Conservation (phyloP, 2,113 vertebrate genomes). For the Elaphurus davidianus region DNA sequence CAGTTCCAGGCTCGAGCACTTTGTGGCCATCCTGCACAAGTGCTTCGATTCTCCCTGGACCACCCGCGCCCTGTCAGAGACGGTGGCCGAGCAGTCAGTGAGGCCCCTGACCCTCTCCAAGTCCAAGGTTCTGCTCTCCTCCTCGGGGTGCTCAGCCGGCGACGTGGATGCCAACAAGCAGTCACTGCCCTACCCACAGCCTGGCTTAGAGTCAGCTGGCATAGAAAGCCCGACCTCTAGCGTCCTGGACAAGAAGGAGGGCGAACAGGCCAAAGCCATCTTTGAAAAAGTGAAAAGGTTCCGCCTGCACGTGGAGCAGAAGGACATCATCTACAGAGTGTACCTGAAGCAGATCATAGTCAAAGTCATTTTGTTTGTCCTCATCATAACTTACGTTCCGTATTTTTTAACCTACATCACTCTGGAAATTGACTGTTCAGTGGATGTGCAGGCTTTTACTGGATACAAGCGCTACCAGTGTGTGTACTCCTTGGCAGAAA, state of each 20-base stretch:
- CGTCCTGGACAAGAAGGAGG: constrained; percentile 90
- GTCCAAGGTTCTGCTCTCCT: constrained; percentile 76
- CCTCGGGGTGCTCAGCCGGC: constrained; percentile 76
- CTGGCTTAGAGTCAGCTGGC: constrained; percentile 81
- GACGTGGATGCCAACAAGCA: constrained; percentile 79
- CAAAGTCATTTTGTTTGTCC: constrained; percentile 85
- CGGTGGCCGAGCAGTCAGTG: constrained; percentile 85
- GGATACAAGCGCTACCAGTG: constrained; percentile 88
- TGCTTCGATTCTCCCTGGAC: constrained; percentile 91
- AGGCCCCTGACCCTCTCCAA: constrained; percentile 78
- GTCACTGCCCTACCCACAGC: constrained; percentile 77
- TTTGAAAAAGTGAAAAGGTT: constrained; percentile 91
- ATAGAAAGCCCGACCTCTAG: constrained; percentile 82
- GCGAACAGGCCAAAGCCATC: constrained; percentile 90
- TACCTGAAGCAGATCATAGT: constrained; percentile 89
- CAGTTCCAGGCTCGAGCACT: constrained; percentile 88
- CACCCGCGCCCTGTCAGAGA: constrained; percentile 87
- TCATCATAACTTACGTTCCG: constrained; percentile 86
- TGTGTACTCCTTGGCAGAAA: constrained; percentile 86
- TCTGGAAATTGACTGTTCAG: constrained; percentile 85
- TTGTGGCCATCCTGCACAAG: constrained; percentile 88
- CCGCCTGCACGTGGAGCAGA: constrained; percentile 86
- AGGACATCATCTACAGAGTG: constrained; percentile 86
- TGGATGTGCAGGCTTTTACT: constrained; percentile 86
- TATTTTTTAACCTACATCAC: constrained; percentile 85